Base-by-base conservation (phyloP, 2,797 vertebrate species). In the Holocentrus rufus region DNA sequence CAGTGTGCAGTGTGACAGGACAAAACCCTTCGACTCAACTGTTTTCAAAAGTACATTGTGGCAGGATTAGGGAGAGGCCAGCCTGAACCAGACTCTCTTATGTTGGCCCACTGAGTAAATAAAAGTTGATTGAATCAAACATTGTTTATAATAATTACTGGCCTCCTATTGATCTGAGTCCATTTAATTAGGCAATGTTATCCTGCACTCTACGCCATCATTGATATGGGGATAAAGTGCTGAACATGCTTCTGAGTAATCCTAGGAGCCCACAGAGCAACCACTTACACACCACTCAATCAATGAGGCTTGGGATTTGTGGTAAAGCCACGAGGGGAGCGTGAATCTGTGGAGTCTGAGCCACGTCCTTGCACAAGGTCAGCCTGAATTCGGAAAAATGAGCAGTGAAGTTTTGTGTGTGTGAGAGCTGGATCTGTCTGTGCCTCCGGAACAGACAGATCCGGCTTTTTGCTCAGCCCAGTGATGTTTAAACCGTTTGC, bases 131-230 rank as follows among this genome's bases (percentile, higher is more conserved):
- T 77, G 47, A 75, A 77, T 85, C 67, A 69, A 82, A 77, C 65
- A 60, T 74, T 23, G 63, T 84, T 77, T 81, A 87, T 89, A 88
- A 88, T 80, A 81, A 88, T 87, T 77, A 84, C 73, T 58, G 75
- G 59, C 77, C 65, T 81, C 60, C 72, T 85, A 92, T 92, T 86
- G 90, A 92, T 92, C 77, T 68, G 70, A 85, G 77, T 86, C 88
- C 87, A 92, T 93, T 94, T 92, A 92, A 93, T 93, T 90, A 91
- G 88, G 79, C 82, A 54, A 79, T 20, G 79, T 88, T 86, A 81
- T 86, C 80, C 88, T 69, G 80, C 77, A 80, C 80, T 79, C 87
- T 76, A 69, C 53, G 47, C 80, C 79, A 84, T 83, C 80, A 87
- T 49, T 81, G 89, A 92, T 89, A 89, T 77, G 68, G 79, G 75